phyloP scores from a whole-genome alignment of 2,113 vertebrate species.

The Harpagus bidentatus region DNA sequence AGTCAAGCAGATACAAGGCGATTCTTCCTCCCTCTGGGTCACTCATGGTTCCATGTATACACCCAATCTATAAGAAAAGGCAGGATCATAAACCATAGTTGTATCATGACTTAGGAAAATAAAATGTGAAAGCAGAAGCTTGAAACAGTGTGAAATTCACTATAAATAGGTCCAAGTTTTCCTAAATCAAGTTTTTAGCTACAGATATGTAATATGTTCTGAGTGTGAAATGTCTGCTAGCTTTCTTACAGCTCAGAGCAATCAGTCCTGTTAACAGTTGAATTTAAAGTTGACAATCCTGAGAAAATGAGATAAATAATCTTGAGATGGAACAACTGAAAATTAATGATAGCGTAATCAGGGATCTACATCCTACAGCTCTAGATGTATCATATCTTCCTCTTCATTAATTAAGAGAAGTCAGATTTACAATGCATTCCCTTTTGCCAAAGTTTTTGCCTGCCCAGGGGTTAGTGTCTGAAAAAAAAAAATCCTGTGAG shows the following conservation, averaged over 20 bases:
- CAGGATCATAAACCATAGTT: not conserved
- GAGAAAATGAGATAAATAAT: not conserved
- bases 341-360: not conserved
- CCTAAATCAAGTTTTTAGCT: not conserved
- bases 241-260: not conserved
- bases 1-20: not conserved
- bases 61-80: not conserved
- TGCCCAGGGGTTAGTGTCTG: not conserved
- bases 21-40: not conserved
- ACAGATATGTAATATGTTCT: not conserved
- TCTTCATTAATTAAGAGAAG: slow-evolving; percentile 5
- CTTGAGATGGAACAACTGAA: not conserved
- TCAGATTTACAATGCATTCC: not conserved
- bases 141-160: not conserved
- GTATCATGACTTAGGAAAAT: not conserved
- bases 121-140: not conserved
- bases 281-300: not conserved
- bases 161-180: not conserved
- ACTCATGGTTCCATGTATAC: not conserved
- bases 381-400: not conserved
- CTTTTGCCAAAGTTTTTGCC: not conserved
- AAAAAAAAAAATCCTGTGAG: not conserved
- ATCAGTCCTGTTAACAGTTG: not conserved
- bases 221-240: not conserved
- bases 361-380: not conserved